These are phyloP conservation scores for Tenualosa ilisha DNA, from an alignment of 2,797 vertebrate genomes.

Conservation along the genomic window DNA sequence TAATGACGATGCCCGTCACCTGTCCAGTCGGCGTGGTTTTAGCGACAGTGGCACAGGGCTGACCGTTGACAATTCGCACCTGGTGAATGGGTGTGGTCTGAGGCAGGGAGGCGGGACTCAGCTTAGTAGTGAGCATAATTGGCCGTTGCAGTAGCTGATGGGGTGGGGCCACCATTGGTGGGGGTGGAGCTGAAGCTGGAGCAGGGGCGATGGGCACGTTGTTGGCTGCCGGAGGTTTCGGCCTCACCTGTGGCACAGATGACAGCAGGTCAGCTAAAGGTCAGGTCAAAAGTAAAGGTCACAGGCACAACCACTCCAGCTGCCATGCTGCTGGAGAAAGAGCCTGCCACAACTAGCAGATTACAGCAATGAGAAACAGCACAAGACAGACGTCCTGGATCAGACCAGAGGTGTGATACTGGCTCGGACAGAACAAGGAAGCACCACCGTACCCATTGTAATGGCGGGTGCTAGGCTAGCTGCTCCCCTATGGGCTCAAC, in stretches of 20 bases:
- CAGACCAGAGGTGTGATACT: not conserved
- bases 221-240: slow-evolving; percentile 87
- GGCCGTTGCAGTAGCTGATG: slow-evolving; percentile 91
- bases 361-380: slow-evolving; percentile 49
- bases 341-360: slow-evolving; percentile 40
- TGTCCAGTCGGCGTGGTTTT: slow-evolving; percentile 82
- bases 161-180: slow-evolving; percentile 97
- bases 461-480: too few relatives aligned
- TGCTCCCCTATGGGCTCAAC: too few relatives aligned
- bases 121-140: slow-evolving; percentile 93
- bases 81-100: slow-evolving; percentile 92
- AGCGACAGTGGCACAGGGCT: slow-evolving; percentile 84
- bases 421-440: too few relatives aligned
- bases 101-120: slow-evolving; percentile 84
- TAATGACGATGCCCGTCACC: slow-evolving; percentile 96
- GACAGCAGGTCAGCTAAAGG: not conserved
- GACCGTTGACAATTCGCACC: slow-evolving; percentile 95
- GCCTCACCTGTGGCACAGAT: slow-evolving; percentile 82
- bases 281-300: not conserved
- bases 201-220: slow-evolving; percentile 97
- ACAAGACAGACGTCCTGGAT: not conserved
- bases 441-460: too few relatives aligned
- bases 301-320: slow-evolving; percentile 25
- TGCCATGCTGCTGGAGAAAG: slow-evolving; percentile 35
- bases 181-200: slow-evolving; percentile 64